A percentile compares a stretch with the other conserved stretches of the same genome.
Conservation (phyloP, 2,888 invertebrate genomes). For the Campopleginae sp. region DNA sequence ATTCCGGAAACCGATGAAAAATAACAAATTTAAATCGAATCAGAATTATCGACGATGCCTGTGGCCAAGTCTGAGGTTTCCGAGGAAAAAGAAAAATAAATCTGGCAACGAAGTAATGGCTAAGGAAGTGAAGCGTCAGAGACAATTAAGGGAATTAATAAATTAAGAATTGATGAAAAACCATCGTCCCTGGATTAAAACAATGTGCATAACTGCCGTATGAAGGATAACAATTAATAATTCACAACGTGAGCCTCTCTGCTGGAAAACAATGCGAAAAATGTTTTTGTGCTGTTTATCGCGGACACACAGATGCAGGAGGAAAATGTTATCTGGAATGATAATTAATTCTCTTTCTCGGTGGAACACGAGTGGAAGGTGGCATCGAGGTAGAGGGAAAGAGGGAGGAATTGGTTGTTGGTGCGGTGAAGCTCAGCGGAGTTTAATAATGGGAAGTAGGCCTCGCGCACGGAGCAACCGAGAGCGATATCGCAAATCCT, state of each 20-base stretch:
- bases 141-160: neutral
- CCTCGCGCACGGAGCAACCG: constrained; percentile 50
- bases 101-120: too few species aligned
- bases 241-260: neutral
- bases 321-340: neutral
- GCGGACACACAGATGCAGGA: neutral
- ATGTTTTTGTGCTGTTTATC: neutral
- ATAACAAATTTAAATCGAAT: too few species aligned
- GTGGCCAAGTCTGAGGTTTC: too few species aligned
- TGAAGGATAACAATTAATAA: neutral
- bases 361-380: neutral
- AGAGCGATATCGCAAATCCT: constrained; percentile 61
- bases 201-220: neutral
- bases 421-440: constrained; percentile 58
- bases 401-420: constrained; percentile 32
- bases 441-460: constrained; percentile 65
- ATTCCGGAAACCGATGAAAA: constrained; percentile 54
- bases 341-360: neutral
- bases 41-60: neutral
- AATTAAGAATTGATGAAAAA: neutral
- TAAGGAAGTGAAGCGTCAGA: neutral
- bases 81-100: too few species aligned
- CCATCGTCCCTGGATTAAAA: neutral
- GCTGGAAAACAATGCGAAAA: neutral
- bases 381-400: neutral